Evolutionary conservation across 2,113 vertebrate species (phyloP), one percentile per base, ranked within the genome.

Genomic region (Pelmatolapia mariae): DNA sequence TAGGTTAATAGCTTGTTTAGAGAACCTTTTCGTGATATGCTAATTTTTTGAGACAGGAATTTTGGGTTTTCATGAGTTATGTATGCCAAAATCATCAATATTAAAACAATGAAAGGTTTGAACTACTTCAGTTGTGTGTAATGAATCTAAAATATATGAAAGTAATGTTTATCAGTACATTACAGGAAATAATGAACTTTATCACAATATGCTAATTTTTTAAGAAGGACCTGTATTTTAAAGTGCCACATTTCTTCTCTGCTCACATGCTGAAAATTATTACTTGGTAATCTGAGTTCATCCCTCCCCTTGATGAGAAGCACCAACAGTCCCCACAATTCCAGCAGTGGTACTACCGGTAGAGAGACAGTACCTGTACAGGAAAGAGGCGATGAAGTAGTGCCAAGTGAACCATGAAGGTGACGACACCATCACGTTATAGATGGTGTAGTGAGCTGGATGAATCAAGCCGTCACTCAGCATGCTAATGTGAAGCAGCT

Each of bases 311-410:
- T 56, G 6, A 56, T 24, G 22, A 24, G 2, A 24, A 53, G n/a
- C n/a, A 56, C 53, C 10, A 0, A 54, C 6, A 54, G 4, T n/a
- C 16, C 50, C 16, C 50, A 5, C 18, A 52, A 52, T 2, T 12
- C 3, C n/a, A 24, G 53, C 1, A 24, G 53, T 24, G 22, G 53
- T 56, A 11, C 53, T 24, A 56, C n/a, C 24, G 53, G 53, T 22
- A 2, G 11, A 24, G 22, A 13, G 53, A 24, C 11, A 1, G 2
- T 3, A 24, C 22, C 53, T 56, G 11, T 13, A 7, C 22, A 56
- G 11, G 4, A 24, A 24, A 56, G 11, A 7, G 0, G 22, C 1
- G 0, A 56, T 7, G 5, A 56, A 13, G 11, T 7, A 24, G n/a
- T 13, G 53, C 1, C 2, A 24, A 56, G 53, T 7, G 53, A 56